Base-by-base conservation (phyloP, 2,113 vertebrate species). In the Pithys albifrons region DNA sequence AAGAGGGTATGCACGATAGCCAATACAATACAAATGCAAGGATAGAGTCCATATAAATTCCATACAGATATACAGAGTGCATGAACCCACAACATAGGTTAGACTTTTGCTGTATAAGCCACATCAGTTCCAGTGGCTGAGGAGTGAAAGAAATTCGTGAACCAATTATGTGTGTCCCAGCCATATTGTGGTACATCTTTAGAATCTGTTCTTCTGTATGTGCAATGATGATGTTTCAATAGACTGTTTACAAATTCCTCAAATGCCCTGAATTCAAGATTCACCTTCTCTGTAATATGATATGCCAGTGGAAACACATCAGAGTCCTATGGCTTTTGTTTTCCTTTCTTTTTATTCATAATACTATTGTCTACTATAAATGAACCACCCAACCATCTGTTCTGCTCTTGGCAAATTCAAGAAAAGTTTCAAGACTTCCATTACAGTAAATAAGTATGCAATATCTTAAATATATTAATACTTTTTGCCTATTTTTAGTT, bases 21-120 rank as follows among this genome's bases (percentile, higher is more conserved):
- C 22, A 59, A 7, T 19, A 27, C 10, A 25, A 54, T 9, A 59
- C 8, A 46, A 75, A 35, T 59, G 8, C 23, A 9, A 19, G 17
- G 51, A 31, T 41, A 19, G 7, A 55, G 29, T 28, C 16, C 3
- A 12, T 46, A 31, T 55, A 28, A 66, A 62, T n/a, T 79, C 33
- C 27, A 37, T 28, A 27, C 1, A 29, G 52, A 28, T 13, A 35
- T 17, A 29, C 8, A 9, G 1, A 0, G 29, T 27, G 57, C 14
- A 33, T 31, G 9, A 46, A 55, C 3, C 27, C 33, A n/a, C 1
- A 0, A 2, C 25, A 25, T 14, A 16, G 27, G 7, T 35, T 35
- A 41, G 23, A 52, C 13, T 33, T 69, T n/a, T 49, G 7, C 16
- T 86, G 4, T 27, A 14, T 27, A 43, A 69, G 59, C 9, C 24